phyloP scores from a whole-genome alignment of 2,113 vertebrate genomes.

The Myotis lucifugus region DNA sequence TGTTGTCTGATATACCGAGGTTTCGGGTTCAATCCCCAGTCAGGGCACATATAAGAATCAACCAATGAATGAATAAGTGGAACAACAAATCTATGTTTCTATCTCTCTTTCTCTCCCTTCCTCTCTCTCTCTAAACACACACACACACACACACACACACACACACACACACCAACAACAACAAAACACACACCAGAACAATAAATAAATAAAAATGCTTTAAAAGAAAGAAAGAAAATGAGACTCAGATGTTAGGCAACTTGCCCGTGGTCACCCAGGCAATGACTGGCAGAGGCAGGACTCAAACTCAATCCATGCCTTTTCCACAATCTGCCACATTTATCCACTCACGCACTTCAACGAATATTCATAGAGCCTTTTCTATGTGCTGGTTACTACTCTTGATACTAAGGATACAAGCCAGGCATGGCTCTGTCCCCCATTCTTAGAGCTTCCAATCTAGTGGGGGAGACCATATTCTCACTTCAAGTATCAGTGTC shows the following conservation, averaged over 20 bases:
- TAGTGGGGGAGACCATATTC: neutral
- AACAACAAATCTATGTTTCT: neutral
- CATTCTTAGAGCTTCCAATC: neutral
- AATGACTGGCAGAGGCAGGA: neutral
- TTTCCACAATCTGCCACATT: neutral
- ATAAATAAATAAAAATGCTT: neutral
- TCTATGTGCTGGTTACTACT: neutral
- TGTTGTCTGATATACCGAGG: neutral
- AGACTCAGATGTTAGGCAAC: neutral
- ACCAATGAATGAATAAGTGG: neutral
- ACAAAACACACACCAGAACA: neutral
- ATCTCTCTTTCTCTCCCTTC: neutral
- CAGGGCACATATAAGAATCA: neutral
- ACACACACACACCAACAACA: too few species aligned
- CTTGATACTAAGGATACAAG: neutral
- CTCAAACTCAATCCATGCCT: neutral
- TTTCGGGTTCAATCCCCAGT: neutral
- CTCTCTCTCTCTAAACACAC: too few species aligned
- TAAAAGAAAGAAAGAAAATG: too few species aligned
- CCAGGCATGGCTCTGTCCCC: neutral
- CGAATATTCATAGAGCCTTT: neutral
- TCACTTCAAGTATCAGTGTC: neutral
- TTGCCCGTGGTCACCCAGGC: neutral
- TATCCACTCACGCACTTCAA: neutral
- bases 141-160: too few species aligned